phyloP scores from a whole-genome alignment of 2,113 vertebrate genomes.

The Pelvicachromis taeniatus region DNA sequence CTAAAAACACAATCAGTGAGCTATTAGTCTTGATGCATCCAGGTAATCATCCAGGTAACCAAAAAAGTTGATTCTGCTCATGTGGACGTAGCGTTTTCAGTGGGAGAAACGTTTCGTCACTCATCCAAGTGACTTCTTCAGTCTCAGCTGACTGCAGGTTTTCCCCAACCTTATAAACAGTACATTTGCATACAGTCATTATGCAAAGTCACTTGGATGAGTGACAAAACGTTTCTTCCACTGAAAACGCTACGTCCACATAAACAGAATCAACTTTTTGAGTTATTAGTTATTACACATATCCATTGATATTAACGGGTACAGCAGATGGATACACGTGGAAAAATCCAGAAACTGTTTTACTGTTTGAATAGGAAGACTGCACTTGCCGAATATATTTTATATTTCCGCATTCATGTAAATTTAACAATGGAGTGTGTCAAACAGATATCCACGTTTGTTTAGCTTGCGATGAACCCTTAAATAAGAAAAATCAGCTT shows the following conservation, averaged over 20 bases:
- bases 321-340: neutral
- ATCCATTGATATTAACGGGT: neutral
- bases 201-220: too few relatives aligned
- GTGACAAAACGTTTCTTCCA: too few relatives aligned
- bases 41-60: too few relatives aligned
- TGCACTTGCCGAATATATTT: neutral
- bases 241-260: too few relatives aligned
- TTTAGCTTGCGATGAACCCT: neutral
- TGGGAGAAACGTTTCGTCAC: too few relatives aligned
- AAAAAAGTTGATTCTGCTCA: too few relatives aligned
- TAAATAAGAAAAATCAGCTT: neutral
- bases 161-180: too few relatives aligned
- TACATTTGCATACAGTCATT: too few relatives aligned
- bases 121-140: too few relatives aligned
- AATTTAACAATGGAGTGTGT: neutral
- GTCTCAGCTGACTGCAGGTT: too few relatives aligned
- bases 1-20: neutral
- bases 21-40: neutral
- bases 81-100: too few relatives aligned
- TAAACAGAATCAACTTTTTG: too few relatives aligned
- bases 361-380: neutral
- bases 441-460: neutral
- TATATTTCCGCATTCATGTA: neutral
- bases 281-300: neutral
- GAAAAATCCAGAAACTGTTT: neutral